phyloP scores from a whole-genome alignment of 2,888 invertebrate species.

The Phymatocera aterrima region DNA sequence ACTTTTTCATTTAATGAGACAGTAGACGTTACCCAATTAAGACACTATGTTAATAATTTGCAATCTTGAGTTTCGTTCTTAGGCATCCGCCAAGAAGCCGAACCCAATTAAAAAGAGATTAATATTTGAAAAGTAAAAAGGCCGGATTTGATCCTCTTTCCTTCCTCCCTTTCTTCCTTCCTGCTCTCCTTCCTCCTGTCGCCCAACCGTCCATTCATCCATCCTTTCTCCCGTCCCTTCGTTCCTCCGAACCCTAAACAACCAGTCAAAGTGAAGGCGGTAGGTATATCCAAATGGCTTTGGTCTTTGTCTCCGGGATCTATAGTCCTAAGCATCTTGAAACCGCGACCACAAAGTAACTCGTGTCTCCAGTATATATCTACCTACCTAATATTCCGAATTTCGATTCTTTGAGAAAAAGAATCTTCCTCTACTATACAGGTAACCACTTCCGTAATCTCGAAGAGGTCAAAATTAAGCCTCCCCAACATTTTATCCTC shows the following conservation, averaged over 20 bases:
- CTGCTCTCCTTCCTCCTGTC: too few species aligned
- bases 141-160: conserved; percentile 23
- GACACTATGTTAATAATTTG: background rate
- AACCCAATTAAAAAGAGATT: conserved; percentile 37
- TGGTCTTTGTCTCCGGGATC: conserved; percentile 27
- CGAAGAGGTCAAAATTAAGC: too few species aligned
- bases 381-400: background rate
- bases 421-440: background rate
- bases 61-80: background rate
- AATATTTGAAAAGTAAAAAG: conserved; percentile 24
- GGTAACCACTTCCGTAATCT: too few species aligned
- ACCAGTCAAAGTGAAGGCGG: conserved; percentile 4
- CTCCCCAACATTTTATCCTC: too few species aligned
- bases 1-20: background rate
- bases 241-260: conserved; percentile 8
- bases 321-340: background rate
- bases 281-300: background rate
- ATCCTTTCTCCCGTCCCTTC: too few species aligned
- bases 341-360: conserved; percentile 3
- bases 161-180: too few species aligned
- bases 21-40: background rate
- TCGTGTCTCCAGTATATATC: background rate
- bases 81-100: background rate
- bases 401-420: background rate
- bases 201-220: too few species aligned